Evolutionary conservation across 2,888 invertebrate genomes (phyloP).

Genomic region (Archips xylosteana): DNA sequence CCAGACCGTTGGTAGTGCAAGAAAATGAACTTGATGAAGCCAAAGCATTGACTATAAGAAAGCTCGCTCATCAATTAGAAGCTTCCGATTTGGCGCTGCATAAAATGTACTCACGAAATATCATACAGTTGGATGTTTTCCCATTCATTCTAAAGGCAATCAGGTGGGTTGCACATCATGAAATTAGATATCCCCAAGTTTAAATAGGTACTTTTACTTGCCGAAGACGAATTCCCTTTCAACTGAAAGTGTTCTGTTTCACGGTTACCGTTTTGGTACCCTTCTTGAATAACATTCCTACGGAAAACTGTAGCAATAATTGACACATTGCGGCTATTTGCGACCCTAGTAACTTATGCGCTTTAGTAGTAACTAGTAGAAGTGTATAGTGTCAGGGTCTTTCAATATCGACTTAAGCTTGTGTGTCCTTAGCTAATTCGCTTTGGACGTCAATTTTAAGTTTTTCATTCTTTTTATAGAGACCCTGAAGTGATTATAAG

Average conservation of each 20-base stretch:
- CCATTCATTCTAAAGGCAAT: conserved; percentile 87
- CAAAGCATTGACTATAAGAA: conserved; percentile 87
- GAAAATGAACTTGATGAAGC: conserved; percentile 86
- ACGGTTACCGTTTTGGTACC: too few relatives aligned
- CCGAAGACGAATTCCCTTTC: too few relatives aligned
- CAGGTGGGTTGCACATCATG: conserved; percentile 62
- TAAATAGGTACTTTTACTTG: too few relatives aligned
- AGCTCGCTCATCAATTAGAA: conserved; percentile 89
- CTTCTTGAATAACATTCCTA: too few relatives aligned
- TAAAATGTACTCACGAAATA: conserved; percentile 88
- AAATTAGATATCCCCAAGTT: background rate
- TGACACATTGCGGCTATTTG: too few relatives aligned
- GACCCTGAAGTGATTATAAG: conserved; percentile 78
- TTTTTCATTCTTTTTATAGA: conserved; percentile 51
- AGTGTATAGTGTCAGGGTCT: too few relatives aligned
- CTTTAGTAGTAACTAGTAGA: too few relatives aligned
- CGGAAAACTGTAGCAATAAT: too few relatives aligned
- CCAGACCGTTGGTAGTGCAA: conserved; percentile 87
- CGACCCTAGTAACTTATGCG: too few relatives aligned
- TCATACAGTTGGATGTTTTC: conserved; percentile 87
- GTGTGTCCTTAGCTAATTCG: background rate
- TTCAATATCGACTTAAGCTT: too few relatives aligned
- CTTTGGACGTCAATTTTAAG: background rate
- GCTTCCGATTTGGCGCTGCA: conserved; percentile 87
- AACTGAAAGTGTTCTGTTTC: too few relatives aligned